Evolutionary conservation across 1,140 invertebrate species (phyloP).

Genomic region (silkworm (Bombyx mori)): DNA sequence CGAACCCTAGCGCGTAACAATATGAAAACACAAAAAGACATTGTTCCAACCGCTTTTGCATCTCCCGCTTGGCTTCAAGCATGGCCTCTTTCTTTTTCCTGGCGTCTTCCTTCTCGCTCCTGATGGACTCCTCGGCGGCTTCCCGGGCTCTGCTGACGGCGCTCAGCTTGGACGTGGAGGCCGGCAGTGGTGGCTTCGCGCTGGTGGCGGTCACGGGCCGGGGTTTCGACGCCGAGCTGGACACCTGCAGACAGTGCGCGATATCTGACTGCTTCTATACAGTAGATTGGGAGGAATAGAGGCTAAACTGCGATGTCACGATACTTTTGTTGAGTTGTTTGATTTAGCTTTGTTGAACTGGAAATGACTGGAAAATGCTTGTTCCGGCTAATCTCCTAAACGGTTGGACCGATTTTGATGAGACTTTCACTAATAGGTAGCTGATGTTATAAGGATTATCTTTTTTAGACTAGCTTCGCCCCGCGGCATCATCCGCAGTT

Average conservation of each 20-base stretch:
- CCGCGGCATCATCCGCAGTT: no score
- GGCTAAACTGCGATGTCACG: no score
- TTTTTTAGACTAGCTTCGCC: no score
- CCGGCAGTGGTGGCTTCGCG: conserved; percentile 17
- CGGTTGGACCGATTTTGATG: background rate
- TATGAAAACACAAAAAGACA: no score
- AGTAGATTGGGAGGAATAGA: no score
- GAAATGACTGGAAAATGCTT: background rate
- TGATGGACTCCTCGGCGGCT: conserved; percentile 27
- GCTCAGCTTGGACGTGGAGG: conserved; percentile 39
- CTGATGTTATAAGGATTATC: no score
- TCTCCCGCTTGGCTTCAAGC: conserved; percentile 47
- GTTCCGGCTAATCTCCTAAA: background rate
- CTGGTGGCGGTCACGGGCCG: conserved; percentile 9
- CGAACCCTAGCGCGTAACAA: no score
- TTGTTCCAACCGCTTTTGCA: conserved; percentile 35
- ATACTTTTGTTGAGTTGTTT: no score
- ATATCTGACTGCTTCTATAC: no score
- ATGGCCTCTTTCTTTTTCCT: conserved; percentile 56
- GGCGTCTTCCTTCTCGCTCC: conserved; percentile 43
- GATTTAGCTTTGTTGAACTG: no score
- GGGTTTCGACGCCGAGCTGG: conserved; percentile 36
- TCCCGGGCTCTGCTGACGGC: conserved; percentile 31
- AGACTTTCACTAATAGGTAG: no score
- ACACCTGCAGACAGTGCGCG: conserved; percentile 21